phyloP scores from a whole-genome alignment of 2,797 vertebrate species.

The Pipistrellus pipistrellus region DNA sequence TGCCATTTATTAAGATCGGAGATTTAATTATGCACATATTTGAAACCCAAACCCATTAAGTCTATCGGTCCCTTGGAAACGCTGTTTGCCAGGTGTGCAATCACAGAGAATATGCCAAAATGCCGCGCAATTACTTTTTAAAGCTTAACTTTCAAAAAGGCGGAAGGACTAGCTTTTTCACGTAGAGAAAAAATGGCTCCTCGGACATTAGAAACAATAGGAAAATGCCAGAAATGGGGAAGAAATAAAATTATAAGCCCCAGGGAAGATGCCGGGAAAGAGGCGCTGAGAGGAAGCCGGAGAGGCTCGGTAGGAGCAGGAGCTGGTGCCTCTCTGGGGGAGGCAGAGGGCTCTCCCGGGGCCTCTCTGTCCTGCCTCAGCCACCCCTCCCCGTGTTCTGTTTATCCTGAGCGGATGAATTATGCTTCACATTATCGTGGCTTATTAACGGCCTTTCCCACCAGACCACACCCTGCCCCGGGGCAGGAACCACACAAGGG shows the following conservation, averaged over 20 bases:
- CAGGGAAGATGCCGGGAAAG: not conserved
- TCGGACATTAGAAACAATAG: not conserved
- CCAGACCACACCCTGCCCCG: not conserved
- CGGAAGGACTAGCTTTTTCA: constrained; percentile 3
- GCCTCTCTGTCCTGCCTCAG: not conserved
- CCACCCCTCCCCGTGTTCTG: not conserved
- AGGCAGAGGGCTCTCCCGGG: not conserved
- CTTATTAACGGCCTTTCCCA: constrained; percentile 29
- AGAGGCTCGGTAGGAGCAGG: accelerated
- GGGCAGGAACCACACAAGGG: not conserved
- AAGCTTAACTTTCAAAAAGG: constrained; percentile 56
- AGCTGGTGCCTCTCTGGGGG: too few relatives aligned
- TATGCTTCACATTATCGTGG: not conserved
- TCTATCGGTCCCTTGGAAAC: constrained; percentile 65
- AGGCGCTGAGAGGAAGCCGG: not conserved
- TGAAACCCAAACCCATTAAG: constrained; percentile 51
- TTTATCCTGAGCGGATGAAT: not conserved
- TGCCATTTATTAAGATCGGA: constrained; percentile 63
- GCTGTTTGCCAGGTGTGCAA: constrained; percentile 58
- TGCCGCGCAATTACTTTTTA: constrained; percentile 26
- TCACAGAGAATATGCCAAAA: constrained; percentile 50
- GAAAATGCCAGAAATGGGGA: constrained; percentile 3
- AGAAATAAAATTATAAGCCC: constrained; percentile 39
- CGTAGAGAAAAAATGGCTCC: constrained; percentile 50
- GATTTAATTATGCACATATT: constrained; percentile 70